Evolutionary conservation across 2,888 invertebrate genomes (phyloP).

Genomic region (Steinernema carpocapsae): DNA sequence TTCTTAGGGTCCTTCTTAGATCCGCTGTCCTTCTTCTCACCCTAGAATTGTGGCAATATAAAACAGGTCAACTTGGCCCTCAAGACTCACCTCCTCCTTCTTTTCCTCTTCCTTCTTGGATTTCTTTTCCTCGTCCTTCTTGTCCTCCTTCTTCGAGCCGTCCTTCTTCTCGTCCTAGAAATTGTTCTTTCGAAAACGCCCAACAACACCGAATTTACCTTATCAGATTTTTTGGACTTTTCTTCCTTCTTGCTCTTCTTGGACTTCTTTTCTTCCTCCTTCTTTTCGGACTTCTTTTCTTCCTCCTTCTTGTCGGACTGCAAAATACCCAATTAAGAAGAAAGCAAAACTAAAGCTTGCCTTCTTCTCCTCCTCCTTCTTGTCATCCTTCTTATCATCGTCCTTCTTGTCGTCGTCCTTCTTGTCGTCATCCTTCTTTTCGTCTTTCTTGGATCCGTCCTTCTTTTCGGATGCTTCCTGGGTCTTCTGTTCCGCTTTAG

Average conservation of each 20-base stretch:
- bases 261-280: conserved; percentile 1
- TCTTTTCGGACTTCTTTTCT: conserved; percentile 11
- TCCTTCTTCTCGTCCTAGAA: conserved; percentile 28
- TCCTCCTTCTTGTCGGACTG: background rate
- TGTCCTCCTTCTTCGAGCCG: background rate
- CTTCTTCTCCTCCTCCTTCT: conserved; percentile 6
- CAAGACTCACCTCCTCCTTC: background rate
- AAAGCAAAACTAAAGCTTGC: background rate
- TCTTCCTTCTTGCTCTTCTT: conserved; percentile 26
- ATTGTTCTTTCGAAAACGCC: background rate
- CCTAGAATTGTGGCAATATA: background rate
- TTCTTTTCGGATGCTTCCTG: background rate
- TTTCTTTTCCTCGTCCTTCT: conserved; percentile 15
- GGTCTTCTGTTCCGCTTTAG: background rate
- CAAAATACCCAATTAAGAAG: no score
- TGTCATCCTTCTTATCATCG: background rate
- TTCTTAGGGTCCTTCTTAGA: conserved; percentile 1
- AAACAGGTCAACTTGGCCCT: background rate
- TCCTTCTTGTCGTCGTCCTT: background rate
- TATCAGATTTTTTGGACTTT: conserved; percentile 4
- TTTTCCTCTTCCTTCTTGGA: background rate
- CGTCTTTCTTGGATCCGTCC: background rate
- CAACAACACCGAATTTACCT: background rate
- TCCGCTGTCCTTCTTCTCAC: background rate
- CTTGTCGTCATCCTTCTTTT: background rate